These are phyloP conservation scores for Polyploca ridens DNA, from an alignment of 2,888 invertebrate genomes.

Conservation along the genomic window DNA sequence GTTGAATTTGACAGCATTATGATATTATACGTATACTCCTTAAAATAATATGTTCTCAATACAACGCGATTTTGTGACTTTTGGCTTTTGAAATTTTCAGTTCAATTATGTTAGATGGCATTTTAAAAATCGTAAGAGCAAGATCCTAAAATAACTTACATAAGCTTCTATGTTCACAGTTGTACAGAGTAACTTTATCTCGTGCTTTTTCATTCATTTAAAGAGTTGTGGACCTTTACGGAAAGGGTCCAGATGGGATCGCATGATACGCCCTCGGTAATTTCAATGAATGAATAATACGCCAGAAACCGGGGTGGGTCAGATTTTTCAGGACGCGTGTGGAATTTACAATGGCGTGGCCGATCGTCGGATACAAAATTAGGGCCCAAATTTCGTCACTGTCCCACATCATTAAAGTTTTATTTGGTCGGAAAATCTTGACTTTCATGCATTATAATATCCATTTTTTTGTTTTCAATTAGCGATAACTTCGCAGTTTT, in stretches of 20 bases:
- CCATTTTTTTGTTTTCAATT: neutral
- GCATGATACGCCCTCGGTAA: slow-evolving; percentile 33
- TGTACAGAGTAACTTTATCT: slow-evolving; percentile 1
- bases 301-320: neutral
- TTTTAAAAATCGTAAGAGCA: too few relatives aligned
- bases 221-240: slow-evolving; percentile 9
- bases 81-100: too few relatives aligned
- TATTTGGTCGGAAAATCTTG: neutral
- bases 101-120: too few relatives aligned
- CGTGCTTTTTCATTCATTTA: neutral
- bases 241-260: slow-evolving; percentile 36
- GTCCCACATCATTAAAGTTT: neutral
- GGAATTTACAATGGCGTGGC: neutral
- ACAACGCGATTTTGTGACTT: too few relatives aligned
- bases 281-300: slow-evolving; percentile 37
- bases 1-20: too few relatives aligned
- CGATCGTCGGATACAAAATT: neutral
- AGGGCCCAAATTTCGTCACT: neutral
- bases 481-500: too few relatives aligned
- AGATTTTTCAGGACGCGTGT: slow-evolving; percentile 1
- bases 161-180: neutral
- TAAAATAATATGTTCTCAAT: too few relatives aligned
- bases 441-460: too few relatives aligned
- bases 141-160: neutral
- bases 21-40: too few relatives aligned